Base-by-base conservation (phyloP, 1,140 invertebrate species). In the Rhizoglyphus robini region DNA sequence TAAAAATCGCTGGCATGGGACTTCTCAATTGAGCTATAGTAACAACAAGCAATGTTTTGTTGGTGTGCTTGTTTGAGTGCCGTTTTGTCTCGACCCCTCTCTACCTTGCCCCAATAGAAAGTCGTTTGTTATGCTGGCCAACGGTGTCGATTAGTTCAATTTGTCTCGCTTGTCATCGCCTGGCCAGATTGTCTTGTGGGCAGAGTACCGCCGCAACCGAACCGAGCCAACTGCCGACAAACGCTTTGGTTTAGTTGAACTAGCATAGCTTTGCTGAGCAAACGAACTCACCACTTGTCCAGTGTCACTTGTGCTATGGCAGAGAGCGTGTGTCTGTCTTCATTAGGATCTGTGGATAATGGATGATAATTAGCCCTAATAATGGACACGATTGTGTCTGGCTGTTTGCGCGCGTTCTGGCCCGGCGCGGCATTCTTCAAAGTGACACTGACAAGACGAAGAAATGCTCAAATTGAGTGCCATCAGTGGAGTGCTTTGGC, bases 81-180 rank as follows among this genome's bases (percentile, higher is more conserved):
- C n/a, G n/a, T n/a, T n/a, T n/a, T n/a, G n/a, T n/a, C n/a, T n/a
- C n/a, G n/a, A n/a, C n/a, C n/a, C n/a, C n/a, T n/a, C n/a, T n/a
- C n/a, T n/a, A n/a, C n/a, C n/a, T n/a, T n/a, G n/a, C n/a, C n/a
- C n/a, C n/a, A n/a, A n/a, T n/a, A n/a, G n/a, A n/a, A n/a, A n/a
- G n/a, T n/a, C n/a, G n/a, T n/a, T n/a, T n/a, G n/a, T n/a, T n/a
- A n/a, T n/a, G n/a, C n/a, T n/a, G n/a, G n/a, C 25, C 13, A 29
- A 29, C 23, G 32, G 38, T 63, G 38, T 20, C 8, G 23, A 59
- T 23, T 49, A 63, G 23, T 63, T 23, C 36, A 63, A 11, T 49
- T 63, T 63, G 1, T 23, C 8, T 54, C 25, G 13, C 54, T 58
- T 34, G 48, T 63, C 47, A 63, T 41, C 46, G 59, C 25, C 59